A percentile compares a stretch with the other conserved stretches of the same genome.
Conservation (phyloP, 2,888 invertebrate genomes). For the Dromius quadrimaculatus region DNA sequence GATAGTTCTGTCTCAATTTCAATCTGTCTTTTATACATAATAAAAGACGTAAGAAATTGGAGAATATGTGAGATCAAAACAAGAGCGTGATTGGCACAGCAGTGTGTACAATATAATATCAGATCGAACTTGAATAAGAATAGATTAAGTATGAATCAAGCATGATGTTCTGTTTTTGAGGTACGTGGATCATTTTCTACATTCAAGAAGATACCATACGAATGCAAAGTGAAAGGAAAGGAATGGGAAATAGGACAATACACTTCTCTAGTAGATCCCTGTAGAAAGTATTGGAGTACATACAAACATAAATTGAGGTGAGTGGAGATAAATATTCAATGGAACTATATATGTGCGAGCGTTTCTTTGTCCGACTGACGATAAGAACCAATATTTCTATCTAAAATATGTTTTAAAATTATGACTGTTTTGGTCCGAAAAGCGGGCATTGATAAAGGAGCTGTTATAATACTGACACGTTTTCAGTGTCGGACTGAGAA, state of each 20-base stretch:
- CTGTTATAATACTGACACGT: background rate
- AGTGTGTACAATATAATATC: too few species aligned
- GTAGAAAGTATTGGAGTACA: conserved; percentile 61
- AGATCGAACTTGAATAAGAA: too few species aligned
- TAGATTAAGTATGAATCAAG: background rate
- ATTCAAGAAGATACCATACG: conserved; percentile 58
- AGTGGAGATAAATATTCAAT: background rate
- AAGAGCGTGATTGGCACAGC: too few species aligned
- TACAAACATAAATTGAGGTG: conserved; percentile 43
- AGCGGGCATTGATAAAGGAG: too few species aligned
- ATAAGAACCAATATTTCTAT: background rate
- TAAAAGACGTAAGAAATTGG: too few species aligned
- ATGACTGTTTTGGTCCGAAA: too few species aligned
- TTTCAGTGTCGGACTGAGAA: background rate
- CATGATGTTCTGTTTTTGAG: background rate
- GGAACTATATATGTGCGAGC: background rate
- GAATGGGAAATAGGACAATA: conserved; percentile 63
- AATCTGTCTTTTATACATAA: too few species aligned
- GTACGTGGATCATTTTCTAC: background rate
- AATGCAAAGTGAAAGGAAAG: conserved; percentile 58
- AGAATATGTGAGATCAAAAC: too few species aligned
- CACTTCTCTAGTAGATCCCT: conserved; percentile 61
- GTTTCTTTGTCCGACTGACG: too few species aligned
- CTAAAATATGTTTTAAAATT: too few species aligned
- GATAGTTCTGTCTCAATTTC: too few species aligned